Base-by-base conservation (phyloP, 1,140 invertebrate genomes). In the Lethrus apterus region DNA sequence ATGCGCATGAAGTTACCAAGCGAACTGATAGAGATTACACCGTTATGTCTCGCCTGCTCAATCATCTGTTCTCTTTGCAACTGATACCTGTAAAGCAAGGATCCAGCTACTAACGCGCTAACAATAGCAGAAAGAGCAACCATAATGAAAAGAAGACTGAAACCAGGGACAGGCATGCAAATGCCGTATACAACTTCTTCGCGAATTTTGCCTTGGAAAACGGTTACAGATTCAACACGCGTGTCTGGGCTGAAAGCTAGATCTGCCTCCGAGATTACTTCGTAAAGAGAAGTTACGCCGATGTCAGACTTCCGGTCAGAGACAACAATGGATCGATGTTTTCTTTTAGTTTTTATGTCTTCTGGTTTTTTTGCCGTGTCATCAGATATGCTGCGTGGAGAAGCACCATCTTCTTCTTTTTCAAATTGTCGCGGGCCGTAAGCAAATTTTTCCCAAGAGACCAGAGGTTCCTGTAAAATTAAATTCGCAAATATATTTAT, bases 231-330 rank as follows among this genome's bases (percentile, higher is more conserved):
- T 66, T 90, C 86, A 11, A 80, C 76, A 26, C 80, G 78, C 14
- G 74, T 74, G 51, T 90, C 86, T 0, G 87, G 86, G 55, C 84
- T 87, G 64, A 93, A 94, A n/a, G 86, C 88, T 14, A 94, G 68
- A 65, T 94, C 91, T 8, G 87, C 86, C 66, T 91, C 87, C 2
- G 88, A 90, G 18, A 93, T 90, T n/a, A 94, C 89, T 52, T 91
- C 86, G 65, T 89, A 93, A 26, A 88, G 76, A 2, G 86, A 87
- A 52, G 80, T 86, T 11, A 92, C 89, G 5, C 86, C 89, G 8
- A 90, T 86, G 61, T 88, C 88, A 2, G 84, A 80, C 57, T 85
- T 83, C 3, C 85, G 71, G 57, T 85, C 82, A 4, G 81, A 77
- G 9, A 84, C 73, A 0, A 79, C 73, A 1, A 86, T 71, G 0